Conservation (phyloP, 2,797 vertebrate species). For the Perodicticus potto region DNA sequence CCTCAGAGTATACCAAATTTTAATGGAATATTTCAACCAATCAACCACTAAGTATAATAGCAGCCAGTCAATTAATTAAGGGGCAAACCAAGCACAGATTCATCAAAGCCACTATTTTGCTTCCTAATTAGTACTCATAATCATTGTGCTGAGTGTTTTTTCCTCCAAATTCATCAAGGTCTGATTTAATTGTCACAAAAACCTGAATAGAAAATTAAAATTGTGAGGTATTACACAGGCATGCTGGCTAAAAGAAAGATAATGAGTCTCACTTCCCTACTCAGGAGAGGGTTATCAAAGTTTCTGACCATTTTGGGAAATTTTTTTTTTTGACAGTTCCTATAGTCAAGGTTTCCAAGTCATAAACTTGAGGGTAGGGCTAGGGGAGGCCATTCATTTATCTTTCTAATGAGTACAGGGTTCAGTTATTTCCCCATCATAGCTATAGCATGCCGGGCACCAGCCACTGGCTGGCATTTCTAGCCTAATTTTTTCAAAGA, state of each 20-base stretch:
- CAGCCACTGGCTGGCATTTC: too few relatives aligned
- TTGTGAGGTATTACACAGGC: constrained; percentile 59
- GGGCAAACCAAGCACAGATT: constrained; percentile 78
- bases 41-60: constrained; percentile 68
- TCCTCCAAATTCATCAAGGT: constrained; percentile 83
- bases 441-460: background rate
- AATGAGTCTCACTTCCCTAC: constrained; percentile 72
- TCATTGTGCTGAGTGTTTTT: constrained; percentile 68
- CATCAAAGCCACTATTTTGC: constrained; percentile 80
- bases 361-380: background rate
- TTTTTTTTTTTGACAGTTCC: constrained; percentile 71
- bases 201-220: constrained; percentile 75
- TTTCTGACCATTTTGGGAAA: constrained; percentile 81
- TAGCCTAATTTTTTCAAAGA: background rate
- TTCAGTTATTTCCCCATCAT: background rate
- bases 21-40: constrained; percentile 74
- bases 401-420: background rate
- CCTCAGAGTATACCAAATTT: background rate
- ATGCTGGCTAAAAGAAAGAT: constrained; percentile 59
- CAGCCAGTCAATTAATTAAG: constrained; percentile 82
- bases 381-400: background rate
- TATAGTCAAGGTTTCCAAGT: constrained; percentile 4
- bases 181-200: constrained; percentile 85
- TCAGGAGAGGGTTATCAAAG: constrained; percentile 75
- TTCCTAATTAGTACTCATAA: constrained; percentile 84